A percentile compares a stretch with the other conserved stretches of the same genome.
Conservation (phyloP, 30 jellyfish, hydroid and myxozoan genomes). For the Sanderia malayensis region DNA sequence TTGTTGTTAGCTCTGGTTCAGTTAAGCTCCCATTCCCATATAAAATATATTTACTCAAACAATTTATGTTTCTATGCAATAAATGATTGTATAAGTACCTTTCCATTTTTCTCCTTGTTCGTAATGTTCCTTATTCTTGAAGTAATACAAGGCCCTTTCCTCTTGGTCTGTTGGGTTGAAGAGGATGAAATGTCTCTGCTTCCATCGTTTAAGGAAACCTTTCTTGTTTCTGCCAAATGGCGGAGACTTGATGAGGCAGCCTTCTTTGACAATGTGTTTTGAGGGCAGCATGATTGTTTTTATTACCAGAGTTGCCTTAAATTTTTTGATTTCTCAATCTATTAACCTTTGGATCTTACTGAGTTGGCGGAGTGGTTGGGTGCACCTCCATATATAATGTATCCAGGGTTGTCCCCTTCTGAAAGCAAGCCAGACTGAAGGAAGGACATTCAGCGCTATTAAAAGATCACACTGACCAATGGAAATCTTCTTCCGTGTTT, state of each 20-base stretch:
- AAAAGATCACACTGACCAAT: no score
- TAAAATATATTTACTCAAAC: no score
- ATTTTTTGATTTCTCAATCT: no score
- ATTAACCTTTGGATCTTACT: no score
- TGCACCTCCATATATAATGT: no score
- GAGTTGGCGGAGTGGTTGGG: no score
- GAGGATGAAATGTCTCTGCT: constrained; percentile 19
- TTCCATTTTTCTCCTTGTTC: not conserved
- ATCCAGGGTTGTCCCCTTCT: not conserved
- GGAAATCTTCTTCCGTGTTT: no score
- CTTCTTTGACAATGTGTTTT: constrained; percentile 8
- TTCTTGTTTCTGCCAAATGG: constrained; percentile 18
- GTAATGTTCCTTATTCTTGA: constrained; percentile 4
- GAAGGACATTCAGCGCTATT: not conserved
- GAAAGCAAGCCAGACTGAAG: not conserved
- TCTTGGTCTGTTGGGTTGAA: not conserved
- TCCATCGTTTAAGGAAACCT: constrained; percentile 40
- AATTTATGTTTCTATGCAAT: no score
- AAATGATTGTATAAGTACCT: constrained; percentile 22
- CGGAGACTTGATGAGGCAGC: constrained; percentile 31
- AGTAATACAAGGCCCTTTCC: constrained; percentile 13
- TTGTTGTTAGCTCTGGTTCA: no score
- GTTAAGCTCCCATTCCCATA: no score
- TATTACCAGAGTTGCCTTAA: no score
- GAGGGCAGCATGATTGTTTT: not conserved